Base-by-base conservation (phyloP, 2,888 invertebrate species). In the Apocheima hispidaria region DNA sequence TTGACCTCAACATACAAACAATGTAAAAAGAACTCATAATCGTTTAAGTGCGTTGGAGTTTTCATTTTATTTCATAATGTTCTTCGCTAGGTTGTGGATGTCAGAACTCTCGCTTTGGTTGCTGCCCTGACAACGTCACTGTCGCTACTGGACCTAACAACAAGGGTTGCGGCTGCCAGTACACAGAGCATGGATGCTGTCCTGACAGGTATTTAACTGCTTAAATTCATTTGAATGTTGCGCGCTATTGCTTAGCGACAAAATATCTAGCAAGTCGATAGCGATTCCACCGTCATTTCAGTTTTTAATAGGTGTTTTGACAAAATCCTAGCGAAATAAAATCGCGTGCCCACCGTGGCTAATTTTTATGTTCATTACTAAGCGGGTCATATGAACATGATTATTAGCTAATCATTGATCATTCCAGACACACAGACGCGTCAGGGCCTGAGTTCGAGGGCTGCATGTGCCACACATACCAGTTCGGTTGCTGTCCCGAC, bases 401-500 rank as follows among this genome's bases (percentile, higher is more conserved):
- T 10, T 10, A 10, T 30, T 30, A 30, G 10, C 30, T 10, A 9
- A 30, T 30, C 1, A 30, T 30, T 10, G 2, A 30, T 30, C 9
- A 26, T 40, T 51, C 16, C 69, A 93, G 93, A 63, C 85, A 95
- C 79, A 95, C 97, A 12, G 94, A 95, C 50, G 97, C 99, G 0
- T 83, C 88, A 28, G 98, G 98, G 9, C 94, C 96, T 0, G 94
- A 96, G 68, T 95, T 93, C 75, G 94, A 96, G 72, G 99, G 98
- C 10, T 99, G 99, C 79, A 93, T 94, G 0, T 98, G 98, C 78
- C 94, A 96, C 78, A 96, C 97, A 0, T 96, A 95, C 90, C 97
- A 98, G 81, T 98, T 97, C 81, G 98, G 98, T 1, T 98, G 98
- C 79, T 98, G 98, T 77, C 95, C 96, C 0, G 97, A 98, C 87